Base-by-base conservation (phyloP, 2,797 vertebrate genomes). In the Urocyon cinereoargenteus region DNA sequence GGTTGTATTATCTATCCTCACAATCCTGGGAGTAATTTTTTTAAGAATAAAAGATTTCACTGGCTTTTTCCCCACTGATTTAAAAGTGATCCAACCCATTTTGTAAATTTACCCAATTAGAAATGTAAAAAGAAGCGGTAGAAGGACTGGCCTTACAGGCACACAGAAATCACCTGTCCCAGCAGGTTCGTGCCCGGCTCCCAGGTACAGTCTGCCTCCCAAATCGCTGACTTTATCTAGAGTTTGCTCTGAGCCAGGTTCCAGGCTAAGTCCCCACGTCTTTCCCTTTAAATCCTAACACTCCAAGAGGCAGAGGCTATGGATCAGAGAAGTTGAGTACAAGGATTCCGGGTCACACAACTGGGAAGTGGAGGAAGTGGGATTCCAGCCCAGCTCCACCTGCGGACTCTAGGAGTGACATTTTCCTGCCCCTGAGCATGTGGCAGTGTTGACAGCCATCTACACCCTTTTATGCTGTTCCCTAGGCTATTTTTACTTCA, bases 401-500 rank as follows among this genome's bases (percentile, higher is more conserved):
- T 75, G 5, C 64, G 45, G 96, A 84, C 40, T 16, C 84, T 77
- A 19, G 26, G 36, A 59, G 72, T 62, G 87, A 66, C 26, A 5
- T 31, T 11, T 16, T 2, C 2, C 31, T 4, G 78, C 21, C 72
- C 7, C 70, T 66, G 70, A 70, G 73, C 73, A 2, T 18, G 77
- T 34, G 66, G 36, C 36, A 2, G 11, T 28, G 14, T 22, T 21
- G 84, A 57, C 51, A 68, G 91, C 66, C 89, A 70, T 57, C 73
- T 61, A 2, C 51, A 1, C 3, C 1, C 68, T n/a, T 88, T 28
- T 6, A 84, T 62, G 72, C 77, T 86, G 16, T 53, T 86, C 70
- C 36, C 22, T 9, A 6, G 57, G 77, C 91, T 94, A 45, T 95
- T 94, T 96, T 94, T 82, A 31, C 62, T 90, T 81, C 55, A 31